Evolutionary conservation across 2,888 invertebrate species (phyloP), one percentile per base, ranked within the genome.

Genomic region (Antheraea assamensis): DNA sequence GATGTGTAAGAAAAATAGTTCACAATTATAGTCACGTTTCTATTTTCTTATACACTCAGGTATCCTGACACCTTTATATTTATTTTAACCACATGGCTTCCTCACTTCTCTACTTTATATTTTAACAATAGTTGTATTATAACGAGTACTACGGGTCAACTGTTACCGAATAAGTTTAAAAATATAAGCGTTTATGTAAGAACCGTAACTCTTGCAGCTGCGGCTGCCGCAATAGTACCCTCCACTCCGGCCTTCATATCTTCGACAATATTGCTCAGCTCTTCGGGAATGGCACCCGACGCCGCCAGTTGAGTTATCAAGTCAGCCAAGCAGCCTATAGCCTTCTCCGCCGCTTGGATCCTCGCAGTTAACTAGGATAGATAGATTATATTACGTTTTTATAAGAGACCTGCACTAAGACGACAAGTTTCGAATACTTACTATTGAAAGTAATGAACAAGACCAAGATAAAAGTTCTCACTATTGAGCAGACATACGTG

Each of bases 141-240:
- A 13, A 13, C 42, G 42, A 42, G 13, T 42, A 42, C 13, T 42
- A 13, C 13, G 13, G 13, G 13, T 42, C 42, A 7, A 42, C 42
- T 42, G 42, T 42, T 42, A 42, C 42, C 13, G 42, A 42, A 42
- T 42, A 1, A 13, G 42, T 42, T 42, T 13, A 3, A 42, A 42
- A 19, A 49, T 49, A 49, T 19, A 49, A 49, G 52, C 42, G 27
- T 71, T 49, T 30, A 30, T 30, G 61, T 13, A 27, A 64, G 17
- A 47, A 64, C 30, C 58, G 64, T 71, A 31, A 61, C 19, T 71
- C 79, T 95, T 85, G 96, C 95, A 73, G 95, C 93, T 80, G 96
- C 93, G 73, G 76, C 70, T 70, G 78, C 47, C 66, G 73, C 52
- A 61, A 73, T 77, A 10, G 74, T 71, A 15, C 55, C 74, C 15